Evolutionary conservation across 1,140 invertebrate genomes (phyloP).

Genomic region (Trachelipus rathkii): DNA sequence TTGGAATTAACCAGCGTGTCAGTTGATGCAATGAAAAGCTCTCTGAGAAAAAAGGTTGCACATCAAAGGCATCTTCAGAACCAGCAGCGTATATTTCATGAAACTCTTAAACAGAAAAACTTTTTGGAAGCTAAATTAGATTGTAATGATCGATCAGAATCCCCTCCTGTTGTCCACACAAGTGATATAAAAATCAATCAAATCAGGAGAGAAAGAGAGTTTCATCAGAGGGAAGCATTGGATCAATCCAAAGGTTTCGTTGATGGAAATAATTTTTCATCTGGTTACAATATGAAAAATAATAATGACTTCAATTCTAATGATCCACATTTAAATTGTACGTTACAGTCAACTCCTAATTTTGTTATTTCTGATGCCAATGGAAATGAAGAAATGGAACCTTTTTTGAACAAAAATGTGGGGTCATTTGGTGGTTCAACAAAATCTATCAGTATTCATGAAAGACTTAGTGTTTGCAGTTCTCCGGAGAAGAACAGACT

Average conservation of each 20-base stretch:
- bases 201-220: background rate
- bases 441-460: background rate
- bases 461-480: background rate
- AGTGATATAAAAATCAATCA: background rate
- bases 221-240: background rate
- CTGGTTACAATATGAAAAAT: background rate
- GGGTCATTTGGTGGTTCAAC: background rate
- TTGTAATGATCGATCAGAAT: background rate
- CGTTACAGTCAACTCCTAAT: background rate
- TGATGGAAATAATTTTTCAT: background rate
- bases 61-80: background rate
- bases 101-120: background rate
- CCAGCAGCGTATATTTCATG: background rate
- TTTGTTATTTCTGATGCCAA: background rate
- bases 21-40: constrained; percentile 1
- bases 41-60: background rate
- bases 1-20: background rate
- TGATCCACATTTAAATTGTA: background rate
- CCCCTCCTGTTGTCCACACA: background rate
- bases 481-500: background rate
- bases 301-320: background rate
- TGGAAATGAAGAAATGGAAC: background rate
- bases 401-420: background rate
- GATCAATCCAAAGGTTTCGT: background rate
- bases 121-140: background rate